Base-by-base conservation (phyloP, 2,797 vertebrate genomes). In the Lagocephalus sceleratus region DNA sequence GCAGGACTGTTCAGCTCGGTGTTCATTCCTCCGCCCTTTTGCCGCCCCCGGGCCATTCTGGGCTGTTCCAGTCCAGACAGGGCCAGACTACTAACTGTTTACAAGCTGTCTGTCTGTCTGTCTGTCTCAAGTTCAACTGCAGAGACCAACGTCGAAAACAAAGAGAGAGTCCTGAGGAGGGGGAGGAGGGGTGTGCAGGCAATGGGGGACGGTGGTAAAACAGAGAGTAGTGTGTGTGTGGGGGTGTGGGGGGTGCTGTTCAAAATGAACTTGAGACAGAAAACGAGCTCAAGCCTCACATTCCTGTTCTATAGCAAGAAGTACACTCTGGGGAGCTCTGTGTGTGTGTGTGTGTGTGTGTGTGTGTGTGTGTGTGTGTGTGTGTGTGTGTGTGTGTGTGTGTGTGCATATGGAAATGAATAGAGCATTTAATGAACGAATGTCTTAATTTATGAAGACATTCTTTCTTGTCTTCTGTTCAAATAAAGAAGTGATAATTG, bases 41-140 rank as follows among this genome's bases (percentile, higher is more conserved):
- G 46, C 2, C 25, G n/a, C 26, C 25, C 22, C 57, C 29, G 47
- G 48, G 40, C 63, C 64, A 53, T 53, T 71, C 64, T 49, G 50
- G 49, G 47, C 68, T 67, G 20, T 51, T 68, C 68, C 69, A 62
- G 52, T 73, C 88, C 83, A 91, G 90, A 92, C 89, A 87, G 75
- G 84, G 74, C 88, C 88, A 91, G 91, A 91, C 90, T 78, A 81
- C 85, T 86, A 81, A 88, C 73, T 73, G 68, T 92, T 92, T 91
- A 91, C 89, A 87, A 91, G 89, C 87, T 90, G 89, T 91, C 84
- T 84, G 81, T 81, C 87, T 90, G 89, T 91, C 84, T 84, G 81
- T 81, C 88, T 80, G 82, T 83, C 89, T 92, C 91, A 92, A 92
- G 89, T 90, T 92, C 91, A 92, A 90, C 89, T 87, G 83, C 90